Conservation (phyloP, 2,797 vertebrate species). For the Trichosurus vulpecula region DNA sequence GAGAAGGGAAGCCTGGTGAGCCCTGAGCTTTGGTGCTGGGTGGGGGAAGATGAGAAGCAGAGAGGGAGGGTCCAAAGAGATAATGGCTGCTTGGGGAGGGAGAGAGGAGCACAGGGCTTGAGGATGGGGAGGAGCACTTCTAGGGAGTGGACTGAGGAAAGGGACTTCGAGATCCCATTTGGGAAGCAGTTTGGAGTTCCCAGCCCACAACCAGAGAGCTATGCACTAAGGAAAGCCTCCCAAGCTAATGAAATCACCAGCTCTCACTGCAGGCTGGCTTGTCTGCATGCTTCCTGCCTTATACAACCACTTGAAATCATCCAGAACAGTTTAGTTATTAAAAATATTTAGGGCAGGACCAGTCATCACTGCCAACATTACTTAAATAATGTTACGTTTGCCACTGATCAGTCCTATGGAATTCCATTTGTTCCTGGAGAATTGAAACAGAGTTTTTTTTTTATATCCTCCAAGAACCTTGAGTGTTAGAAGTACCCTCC, state of each 20-base stretch:
- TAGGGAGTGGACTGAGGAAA: conserved; percentile 13
- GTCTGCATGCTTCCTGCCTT: conserved; percentile 44
- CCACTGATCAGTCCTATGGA: conserved; percentile 48
- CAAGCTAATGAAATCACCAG: conserved; percentile 26
- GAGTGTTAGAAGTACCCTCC: not conserved
- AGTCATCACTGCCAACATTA: conserved; percentile 49
- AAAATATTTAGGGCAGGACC: conserved; percentile 56
- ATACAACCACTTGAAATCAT: conserved; percentile 65
- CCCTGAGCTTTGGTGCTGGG: conserved; percentile 3
- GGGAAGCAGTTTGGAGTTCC: conserved; percentile 28
- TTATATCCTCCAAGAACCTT: not conserved
- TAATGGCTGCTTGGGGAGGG: conserved; percentile 31
- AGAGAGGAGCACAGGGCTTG: conserved; percentile 15
- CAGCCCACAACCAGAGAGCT: not conserved
- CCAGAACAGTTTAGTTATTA: conserved; percentile 66
- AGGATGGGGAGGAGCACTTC: not conserved
- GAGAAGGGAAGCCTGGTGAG: not conserved
- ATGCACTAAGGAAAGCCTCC: not conserved
- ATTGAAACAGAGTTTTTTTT: conserved; percentile 50
- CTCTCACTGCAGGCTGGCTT: conserved; percentile 4
- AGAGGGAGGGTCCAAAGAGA: not conserved
- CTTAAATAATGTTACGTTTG: conserved; percentile 53
- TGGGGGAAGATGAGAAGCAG: not conserved
- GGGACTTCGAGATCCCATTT: conserved; percentile 1
- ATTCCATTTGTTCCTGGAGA: conserved; percentile 56